phyloP scores from a whole-genome alignment of 1,140 invertebrate genomes.

The Drosophila setifemur region DNA sequence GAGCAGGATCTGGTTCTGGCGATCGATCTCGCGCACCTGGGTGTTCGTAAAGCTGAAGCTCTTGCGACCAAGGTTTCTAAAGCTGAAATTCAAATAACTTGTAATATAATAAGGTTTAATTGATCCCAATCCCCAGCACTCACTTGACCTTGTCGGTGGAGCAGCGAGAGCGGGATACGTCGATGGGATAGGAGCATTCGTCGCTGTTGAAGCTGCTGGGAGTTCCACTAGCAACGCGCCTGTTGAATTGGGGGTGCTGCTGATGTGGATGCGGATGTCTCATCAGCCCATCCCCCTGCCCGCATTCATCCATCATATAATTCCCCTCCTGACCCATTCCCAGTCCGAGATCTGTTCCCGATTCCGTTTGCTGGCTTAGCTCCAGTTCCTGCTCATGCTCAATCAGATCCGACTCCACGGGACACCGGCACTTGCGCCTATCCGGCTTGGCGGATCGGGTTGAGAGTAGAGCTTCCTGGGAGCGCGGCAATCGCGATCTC shows the following conservation, averaged over 20 bases:
- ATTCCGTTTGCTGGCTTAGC: background rate
- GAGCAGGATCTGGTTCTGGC: constrained; percentile 72
- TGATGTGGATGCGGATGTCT: constrained; percentile 38
- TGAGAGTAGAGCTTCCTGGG: constrained; percentile 6
- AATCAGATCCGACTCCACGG: constrained; percentile 19
- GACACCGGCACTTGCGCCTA: constrained; percentile 51
- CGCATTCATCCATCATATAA: constrained; percentile 52
- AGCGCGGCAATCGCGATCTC: constrained; percentile 1
- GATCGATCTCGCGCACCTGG: constrained; percentile 78
- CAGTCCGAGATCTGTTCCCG: background rate
- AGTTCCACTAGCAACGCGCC: constrained; percentile 47
- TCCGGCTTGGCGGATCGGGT: constrained; percentile 2
- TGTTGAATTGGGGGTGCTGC: constrained; percentile 19
- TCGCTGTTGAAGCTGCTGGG: constrained; percentile 64
- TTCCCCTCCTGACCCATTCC: background rate
- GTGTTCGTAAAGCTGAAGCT: constrained; percentile 78
- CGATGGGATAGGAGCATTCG: constrained; percentile 38
- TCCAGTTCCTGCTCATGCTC: constrained; percentile 3
- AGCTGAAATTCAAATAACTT: constrained; percentile 8
- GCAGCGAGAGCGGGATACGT: constrained; percentile 46
- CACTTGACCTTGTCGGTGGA: constrained; percentile 65
- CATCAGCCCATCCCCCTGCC: constrained; percentile 62
- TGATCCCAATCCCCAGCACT: too few relatives aligned
- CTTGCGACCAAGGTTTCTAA: constrained; percentile 65
- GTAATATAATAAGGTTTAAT: background rate